These are phyloP conservation scores for Odiellus spinosus DNA, from an alignment of 2,888 invertebrate genomes.

Conservation along the genomic window DNA sequence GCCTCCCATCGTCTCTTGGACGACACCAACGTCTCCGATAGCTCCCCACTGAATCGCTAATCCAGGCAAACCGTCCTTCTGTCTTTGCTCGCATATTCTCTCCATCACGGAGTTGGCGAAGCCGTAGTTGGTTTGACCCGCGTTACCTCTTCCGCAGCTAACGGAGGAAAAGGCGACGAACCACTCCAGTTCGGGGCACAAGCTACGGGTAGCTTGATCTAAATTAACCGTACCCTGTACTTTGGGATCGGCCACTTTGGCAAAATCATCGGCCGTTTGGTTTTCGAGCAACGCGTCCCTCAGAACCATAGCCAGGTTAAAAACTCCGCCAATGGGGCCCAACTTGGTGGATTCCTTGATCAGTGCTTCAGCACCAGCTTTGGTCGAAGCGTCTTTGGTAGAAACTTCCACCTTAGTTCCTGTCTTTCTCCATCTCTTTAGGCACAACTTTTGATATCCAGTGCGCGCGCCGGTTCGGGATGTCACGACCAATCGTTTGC, in stretches of 20 bases:
- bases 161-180: conserved; percentile 95
- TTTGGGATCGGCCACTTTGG: conserved; percentile 67
- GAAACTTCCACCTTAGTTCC: conserved; percentile 51
- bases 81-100: conserved; percentile 72
- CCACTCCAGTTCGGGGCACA: conserved; percentile 64
- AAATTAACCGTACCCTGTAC: conserved; percentile 64
- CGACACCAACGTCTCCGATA: conserved; percentile 87
- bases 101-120: conserved; percentile 95
- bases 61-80: conserved; percentile 65
- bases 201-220: conserved; percentile 57
- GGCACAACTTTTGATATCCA: conserved; percentile 78
- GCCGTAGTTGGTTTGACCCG: conserved; percentile 93
- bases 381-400: conserved; percentile 51
- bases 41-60: conserved; percentile 96
- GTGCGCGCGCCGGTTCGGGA: conserved; percentile 77
- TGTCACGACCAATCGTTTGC: conserved; percentile 63
- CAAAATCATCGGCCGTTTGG: conserved; percentile 61
- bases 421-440: conserved; percentile 45
- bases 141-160: conserved; percentile 89
- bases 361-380: conserved; percentile 50
- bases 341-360: conserved; percentile 47
- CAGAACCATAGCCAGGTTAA: conserved; percentile 73
- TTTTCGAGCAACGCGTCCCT: conserved; percentile 76
- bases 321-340: conserved; percentile 67
- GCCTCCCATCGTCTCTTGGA: conserved; percentile 75